Base-by-base conservation (phyloP, 2,113 vertebrate genomes). In the Onychostruthus taczanowskii region DNA sequence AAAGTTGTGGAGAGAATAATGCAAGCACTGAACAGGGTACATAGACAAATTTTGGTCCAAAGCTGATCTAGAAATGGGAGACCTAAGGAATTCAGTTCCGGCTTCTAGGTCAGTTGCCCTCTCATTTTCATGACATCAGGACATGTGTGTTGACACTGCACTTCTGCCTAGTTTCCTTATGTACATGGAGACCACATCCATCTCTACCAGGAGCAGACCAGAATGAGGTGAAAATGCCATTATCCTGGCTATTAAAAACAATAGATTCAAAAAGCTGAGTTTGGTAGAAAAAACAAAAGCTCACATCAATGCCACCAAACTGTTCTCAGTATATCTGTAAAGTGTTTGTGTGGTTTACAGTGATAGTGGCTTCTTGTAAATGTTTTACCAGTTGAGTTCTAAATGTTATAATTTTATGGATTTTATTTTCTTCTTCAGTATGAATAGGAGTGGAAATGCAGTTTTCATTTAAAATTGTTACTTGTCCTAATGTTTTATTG, bases 131-230 rank as follows among this genome's bases (percentile, higher is more conserved):
- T 28, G 39, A 7, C 10, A 81, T 39, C 73, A 77, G 31, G 5
- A 10, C 0, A 0, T 3, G 2, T 20, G 8, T 55, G 35, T 31
- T 4, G 0, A 35, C 41, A 43, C 2, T 44, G 12, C 24, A 41
- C 7, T 3, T 31, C 46, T 78, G 11, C 19, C 50, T 21, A 26
- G 16, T 31, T 56, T 82, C 14, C 12, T 84, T 28, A 21, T 23
- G 5, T 41, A 21, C 12, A 21, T 10, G 43, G 41, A 79, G 41
- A 82, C 13, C 22, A 49, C 22, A 31, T 13, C 16, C 22, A 58
- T 3, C 24, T 72, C 41, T 56, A 79, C 21, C 11, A 91, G 50
- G 13, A 81, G 31, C 52, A 91, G 61, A 68, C 10, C 41, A 90
- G 11, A 18, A 62, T 44, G 7, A 79, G 31, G 3, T 79, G 44